Conservation (phyloP, 1,140 invertebrate genomes). For the Trigoniulus corallinus region DNA sequence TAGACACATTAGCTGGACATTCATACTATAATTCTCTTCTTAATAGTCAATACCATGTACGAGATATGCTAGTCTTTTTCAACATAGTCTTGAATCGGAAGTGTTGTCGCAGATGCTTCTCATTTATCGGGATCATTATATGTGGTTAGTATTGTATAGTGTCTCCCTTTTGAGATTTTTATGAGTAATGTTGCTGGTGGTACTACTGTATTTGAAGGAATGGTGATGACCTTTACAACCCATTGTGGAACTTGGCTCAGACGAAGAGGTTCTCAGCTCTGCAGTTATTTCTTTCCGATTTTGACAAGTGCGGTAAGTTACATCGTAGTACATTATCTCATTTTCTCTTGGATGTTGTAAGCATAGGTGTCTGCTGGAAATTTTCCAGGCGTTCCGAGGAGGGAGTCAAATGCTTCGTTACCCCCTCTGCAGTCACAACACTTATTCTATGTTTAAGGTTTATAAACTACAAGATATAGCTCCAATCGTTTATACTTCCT, state of each 20-base stretch:
- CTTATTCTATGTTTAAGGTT: too few species aligned
- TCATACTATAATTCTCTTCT: neutral
- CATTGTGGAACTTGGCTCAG: conserved; percentile 20
- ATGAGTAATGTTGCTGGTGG: neutral
- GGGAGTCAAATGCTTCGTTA: too few species aligned
- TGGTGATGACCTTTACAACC: conserved; percentile 17
- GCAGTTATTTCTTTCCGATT: conserved; percentile 25
- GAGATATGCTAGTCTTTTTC: conserved; percentile 17
- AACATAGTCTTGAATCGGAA: conserved; percentile 23
- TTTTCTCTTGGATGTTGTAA: neutral
- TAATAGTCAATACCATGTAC: conserved; percentile 8
- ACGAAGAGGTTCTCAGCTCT: conserved; percentile 27
- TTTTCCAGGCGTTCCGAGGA: too few species aligned
- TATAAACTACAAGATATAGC: too few species aligned
- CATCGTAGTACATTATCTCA: too few species aligned
- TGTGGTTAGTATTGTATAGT: too few species aligned
- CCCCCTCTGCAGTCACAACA: too few species aligned
- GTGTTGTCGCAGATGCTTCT: conserved; percentile 22
- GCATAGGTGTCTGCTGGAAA: conserved; percentile 1
- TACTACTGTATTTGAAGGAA: conserved; percentile 9
- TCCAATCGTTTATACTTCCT: too few species aligned
- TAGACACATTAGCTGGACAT: neutral
- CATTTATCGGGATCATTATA: conserved; percentile 16
- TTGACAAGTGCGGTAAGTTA: conserved; percentile 23
- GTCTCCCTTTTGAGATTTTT: neutral